Conservation (phyloP, 2,113 vertebrate species). For the Camarhynchus parvulus region DNA sequence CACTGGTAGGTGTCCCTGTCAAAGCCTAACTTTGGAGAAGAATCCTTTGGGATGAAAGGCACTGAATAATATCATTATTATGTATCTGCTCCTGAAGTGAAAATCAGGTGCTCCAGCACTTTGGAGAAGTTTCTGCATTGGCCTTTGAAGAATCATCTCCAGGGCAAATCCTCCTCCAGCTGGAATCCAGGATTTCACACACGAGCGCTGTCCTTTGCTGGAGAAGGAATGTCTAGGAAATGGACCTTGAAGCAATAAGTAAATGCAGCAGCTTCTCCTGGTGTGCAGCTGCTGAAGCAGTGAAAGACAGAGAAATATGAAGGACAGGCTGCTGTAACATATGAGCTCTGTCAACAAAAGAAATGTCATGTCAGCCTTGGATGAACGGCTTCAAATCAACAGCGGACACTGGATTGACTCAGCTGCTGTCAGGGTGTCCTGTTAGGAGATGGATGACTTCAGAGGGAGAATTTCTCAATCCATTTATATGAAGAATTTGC, state of each 20-base stretch:
- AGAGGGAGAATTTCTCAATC: constrained; percentile 58
- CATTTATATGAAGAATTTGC: constrained; percentile 38
- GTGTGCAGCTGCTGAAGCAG: constrained; percentile 6
- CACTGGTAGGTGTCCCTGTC: neutral
- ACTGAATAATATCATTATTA: neutral
- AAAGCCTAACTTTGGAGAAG: neutral
- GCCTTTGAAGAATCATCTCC: neutral
- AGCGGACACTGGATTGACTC: constrained; percentile 48
- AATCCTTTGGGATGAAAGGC: neutral
- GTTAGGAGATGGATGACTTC: constrained; percentile 33
- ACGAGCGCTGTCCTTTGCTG: neutral
- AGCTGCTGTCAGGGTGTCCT: constrained; percentile 39
- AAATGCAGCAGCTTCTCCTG: constrained; percentile 21
- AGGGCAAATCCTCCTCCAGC: neutral
- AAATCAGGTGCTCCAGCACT: neutral
- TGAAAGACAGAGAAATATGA: constrained; percentile 28
- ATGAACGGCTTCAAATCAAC: constrained; percentile 53
- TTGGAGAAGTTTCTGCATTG: neutral
- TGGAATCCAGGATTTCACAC: neutral
- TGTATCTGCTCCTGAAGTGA: neutral
- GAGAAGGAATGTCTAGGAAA: neutral
- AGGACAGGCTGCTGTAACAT: constrained; percentile 31
- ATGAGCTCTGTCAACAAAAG: constrained; percentile 57
- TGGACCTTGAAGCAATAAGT: constrained; percentile 10
- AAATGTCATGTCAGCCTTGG: constrained; percentile 63